Conservation (phyloP, 2,113 vertebrate genomes). For the Chlamydotis undulata region DNA sequence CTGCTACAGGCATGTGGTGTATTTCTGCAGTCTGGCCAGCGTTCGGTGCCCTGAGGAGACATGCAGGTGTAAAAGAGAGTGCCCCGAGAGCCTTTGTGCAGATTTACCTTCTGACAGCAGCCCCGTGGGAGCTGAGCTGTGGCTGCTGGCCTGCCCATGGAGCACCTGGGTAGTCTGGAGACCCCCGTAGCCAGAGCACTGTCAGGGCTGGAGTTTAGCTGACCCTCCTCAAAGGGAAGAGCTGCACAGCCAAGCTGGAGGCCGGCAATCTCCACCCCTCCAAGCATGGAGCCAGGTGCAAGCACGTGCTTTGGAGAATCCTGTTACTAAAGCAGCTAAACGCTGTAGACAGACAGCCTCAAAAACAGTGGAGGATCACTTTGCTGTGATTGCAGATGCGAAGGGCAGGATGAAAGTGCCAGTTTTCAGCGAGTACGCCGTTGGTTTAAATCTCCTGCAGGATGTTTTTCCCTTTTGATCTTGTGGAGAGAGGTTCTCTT, state of each 20-base stretch:
- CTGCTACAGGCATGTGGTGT: rapidly evolving
- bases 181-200: rapidly evolving
- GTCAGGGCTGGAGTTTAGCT: neutral
- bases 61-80: neutral
- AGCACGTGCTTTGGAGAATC: neutral
- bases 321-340: neutral
- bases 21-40: neutral
- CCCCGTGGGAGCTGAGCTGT: neutral
- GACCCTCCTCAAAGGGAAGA: neutral
- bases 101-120: rapidly evolving
- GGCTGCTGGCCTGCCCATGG: neutral
- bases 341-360: neutral
- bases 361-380: neutral
- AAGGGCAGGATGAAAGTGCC: neutral
- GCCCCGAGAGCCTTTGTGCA: neutral
- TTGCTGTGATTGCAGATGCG: neutral
- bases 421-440: neutral
- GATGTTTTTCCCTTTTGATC: neutral
- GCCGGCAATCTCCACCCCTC: neutral
- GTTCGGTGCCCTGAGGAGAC: neutral
- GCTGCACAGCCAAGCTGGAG: neutral
- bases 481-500: neutral
- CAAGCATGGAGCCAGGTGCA: neutral
- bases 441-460: neutral
- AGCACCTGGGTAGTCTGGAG: rapidly evolving